Evolutionary conservation across 2,797 vertebrate genomes (phyloP), one percentile per base, ranked within the genome.

Genomic region (Gallinago stenura): DNA sequence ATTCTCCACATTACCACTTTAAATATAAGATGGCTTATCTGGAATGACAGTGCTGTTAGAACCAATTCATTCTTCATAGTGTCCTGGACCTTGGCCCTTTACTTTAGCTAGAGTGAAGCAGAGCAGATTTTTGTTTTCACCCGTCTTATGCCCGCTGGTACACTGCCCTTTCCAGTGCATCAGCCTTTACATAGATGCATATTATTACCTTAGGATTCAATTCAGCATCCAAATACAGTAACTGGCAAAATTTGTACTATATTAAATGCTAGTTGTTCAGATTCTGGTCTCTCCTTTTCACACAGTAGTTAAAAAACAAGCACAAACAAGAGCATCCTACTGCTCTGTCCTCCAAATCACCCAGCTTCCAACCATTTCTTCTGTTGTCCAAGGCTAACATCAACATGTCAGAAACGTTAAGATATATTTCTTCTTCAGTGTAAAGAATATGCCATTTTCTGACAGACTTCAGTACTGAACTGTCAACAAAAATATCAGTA

Each of bases 11-110:
- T 95, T 87, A 96, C 90, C 83, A 84, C 90, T 89, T 96, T 89
- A 93, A 95, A 96, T 97, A 95, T 91, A 75, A 93, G 83, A 94
- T 80, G 93, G 81, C 80, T 95, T 96, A 95, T 96, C 91, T 87
- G 81, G 73, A 78, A 87, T 93, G 93, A 96, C 95, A 96, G 90
- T 30, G 45, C 86, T 94, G 91, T 95, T 94, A 87, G 93, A 95
- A 95, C 93, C 70, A 85, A 90, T 95, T 90, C 90, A 78, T 92
- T 87, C 90, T 89, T 86, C 83, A 48, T 17, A 89, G 80, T 51
- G 53, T 62, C 72, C 81, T 85, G 86, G 83, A 87, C 75, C 89
- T 83, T 51, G 75, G 75, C 54, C 78, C 87, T 92, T 91, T 72
- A 7, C 73, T 77, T 81, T 71, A 94, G 68, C 68, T 66, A 30